Base-by-base conservation (phyloP, 2,113 vertebrate genomes). In the Scartelaos histophorus region DNA sequence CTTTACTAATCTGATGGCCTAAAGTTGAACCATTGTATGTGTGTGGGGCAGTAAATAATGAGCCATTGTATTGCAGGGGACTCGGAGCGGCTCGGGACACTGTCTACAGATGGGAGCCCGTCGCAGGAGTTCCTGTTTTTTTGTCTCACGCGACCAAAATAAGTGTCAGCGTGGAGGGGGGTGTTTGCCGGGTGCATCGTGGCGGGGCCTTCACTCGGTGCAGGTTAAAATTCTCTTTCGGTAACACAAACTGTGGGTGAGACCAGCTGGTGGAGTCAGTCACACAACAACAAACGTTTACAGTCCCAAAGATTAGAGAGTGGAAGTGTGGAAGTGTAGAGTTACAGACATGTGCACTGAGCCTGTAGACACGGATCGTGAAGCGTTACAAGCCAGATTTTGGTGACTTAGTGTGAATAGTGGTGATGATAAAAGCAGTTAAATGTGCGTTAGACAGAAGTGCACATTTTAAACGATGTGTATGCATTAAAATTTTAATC, bases 21-120 rank as follows among this genome's bases (percentile, higher is more conserved):
- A 76, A 86, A 80, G 80, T 82, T 77, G 67, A 61, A 73, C 85
- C 67, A 85, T 86, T 89, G 89, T 91, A 34, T 79, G 83, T 82
- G 81, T 82, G 71, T 71, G 54, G 13, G 71, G 68, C 80, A 82
- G 49, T 67, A 78, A 91, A 93, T 91, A 93, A 94, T 91, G 83
- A 88, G 76, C 90, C 82, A 93, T 93, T 93, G 92, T 93, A 76
- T 88, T 82, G 79, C 82, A 88, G 86, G 87, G 82, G 74, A 87
- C 74, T 73, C 73, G 71, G 13, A 17, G 74, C 70, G 70, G 82
- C 85, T 82, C 76, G 67, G 35, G 83, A 72, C 79, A 76, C 76
- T 69, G 78, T 67, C 72, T 74, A 85, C 82, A 88, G 81, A 80
- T 91, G 85, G 77, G 72, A 85, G 76, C 89, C 85, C 87, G 90